phyloP scores from a whole-genome alignment of 2,113 vertebrate species.

The Elanoides forficatus region DNA sequence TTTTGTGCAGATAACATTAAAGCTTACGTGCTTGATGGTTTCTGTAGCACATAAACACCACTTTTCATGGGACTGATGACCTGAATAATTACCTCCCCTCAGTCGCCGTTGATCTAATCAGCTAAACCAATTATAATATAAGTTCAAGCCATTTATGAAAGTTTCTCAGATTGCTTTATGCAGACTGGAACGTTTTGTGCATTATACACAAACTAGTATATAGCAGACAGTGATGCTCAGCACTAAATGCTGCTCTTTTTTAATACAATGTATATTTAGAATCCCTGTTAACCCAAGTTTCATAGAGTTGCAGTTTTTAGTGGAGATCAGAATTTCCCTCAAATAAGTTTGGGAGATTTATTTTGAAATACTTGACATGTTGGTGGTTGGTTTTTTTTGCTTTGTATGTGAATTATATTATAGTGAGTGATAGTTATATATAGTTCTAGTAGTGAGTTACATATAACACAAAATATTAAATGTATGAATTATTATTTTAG shows the following conservation, averaged over 20 bases:
- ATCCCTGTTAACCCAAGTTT: background rate
- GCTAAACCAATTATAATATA: background rate
- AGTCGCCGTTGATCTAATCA: background rate
- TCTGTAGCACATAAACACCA: constrained; percentile 4
- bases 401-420: background rate
- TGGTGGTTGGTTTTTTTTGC: background rate
- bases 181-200: background rate
- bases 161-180: background rate
- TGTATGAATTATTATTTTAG: background rate
- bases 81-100: constrained; percentile 8
- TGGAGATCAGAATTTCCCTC: background rate
- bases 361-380: background rate
- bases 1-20: background rate
- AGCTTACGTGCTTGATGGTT: background rate
- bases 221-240: background rate
- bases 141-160: background rate
- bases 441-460: background rate
- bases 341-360: background rate
- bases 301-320: background rate
- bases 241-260: background rate
- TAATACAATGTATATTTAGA: background rate
- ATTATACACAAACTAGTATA: background rate
- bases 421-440: background rate
- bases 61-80: background rate
- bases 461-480: background rate